Evolutionary conservation across 2,797 vertebrate species (phyloP).

Genomic region (Parotocinclus haroldoi): DNA sequence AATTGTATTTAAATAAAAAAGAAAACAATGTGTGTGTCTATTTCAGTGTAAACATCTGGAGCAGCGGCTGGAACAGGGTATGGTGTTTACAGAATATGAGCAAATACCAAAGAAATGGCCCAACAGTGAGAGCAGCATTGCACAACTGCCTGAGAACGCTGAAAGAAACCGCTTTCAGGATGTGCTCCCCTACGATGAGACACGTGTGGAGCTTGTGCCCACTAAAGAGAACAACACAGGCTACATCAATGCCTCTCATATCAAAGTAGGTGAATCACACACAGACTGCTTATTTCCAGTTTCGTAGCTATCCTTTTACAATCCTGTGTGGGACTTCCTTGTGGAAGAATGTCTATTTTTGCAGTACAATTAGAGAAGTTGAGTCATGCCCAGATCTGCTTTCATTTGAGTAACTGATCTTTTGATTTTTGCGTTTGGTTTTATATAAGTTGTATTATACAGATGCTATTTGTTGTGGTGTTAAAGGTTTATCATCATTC

Average conservation of each 20-base stretch:
- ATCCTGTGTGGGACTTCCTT: background rate
- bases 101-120: conserved; percentile 79
- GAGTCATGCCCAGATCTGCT: too few species aligned
- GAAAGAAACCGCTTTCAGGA: conserved; percentile 95
- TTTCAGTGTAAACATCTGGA: conserved; percentile 85
- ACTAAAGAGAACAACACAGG: conserved; percentile 98
- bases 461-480: background rate
- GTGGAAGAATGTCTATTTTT: background rate
- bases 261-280: conserved; percentile 73
- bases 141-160: conserved; percentile 82
- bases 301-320: too few species aligned
- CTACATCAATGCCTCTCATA: conserved; percentile 95
- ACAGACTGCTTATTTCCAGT: too few species aligned
- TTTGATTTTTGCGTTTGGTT: too few species aligned
- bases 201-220: conserved; percentile 91
- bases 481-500: background rate
- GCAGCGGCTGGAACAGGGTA: conserved; percentile 85
- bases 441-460: too few species aligned
- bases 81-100: conserved; percentile 91
- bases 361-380: background rate
- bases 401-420: too few species aligned
- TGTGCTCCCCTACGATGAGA: conserved; percentile 90
- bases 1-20: too few species aligned
- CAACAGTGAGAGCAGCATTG: conserved; percentile 74
- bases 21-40: background rate